Evolutionary conservation across 2,113 vertebrate genomes (phyloP).

Genomic region (Aramus guarauna): DNA sequence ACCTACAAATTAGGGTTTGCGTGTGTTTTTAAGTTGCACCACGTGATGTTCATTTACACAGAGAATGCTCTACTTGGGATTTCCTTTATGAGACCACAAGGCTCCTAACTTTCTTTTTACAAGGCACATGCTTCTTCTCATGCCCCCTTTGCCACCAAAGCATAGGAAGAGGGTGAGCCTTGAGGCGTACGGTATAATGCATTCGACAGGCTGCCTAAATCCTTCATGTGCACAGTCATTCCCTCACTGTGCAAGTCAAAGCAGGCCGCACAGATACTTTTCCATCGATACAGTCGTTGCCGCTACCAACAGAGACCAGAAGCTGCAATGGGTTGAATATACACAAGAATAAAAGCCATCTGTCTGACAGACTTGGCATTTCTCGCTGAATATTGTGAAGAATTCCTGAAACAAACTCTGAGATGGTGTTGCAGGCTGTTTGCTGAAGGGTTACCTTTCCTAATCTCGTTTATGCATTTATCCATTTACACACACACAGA

Average conservation of each 20-base stretch:
- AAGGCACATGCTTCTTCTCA: neutral
- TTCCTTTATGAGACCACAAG: neutral
- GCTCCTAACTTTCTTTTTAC: neutral
- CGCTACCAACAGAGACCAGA: neutral
- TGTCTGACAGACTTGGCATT: neutral
- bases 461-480: neutral
- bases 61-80: neutral
- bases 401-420: neutral
- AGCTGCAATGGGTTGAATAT: neutral
- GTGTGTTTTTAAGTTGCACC: neutral
- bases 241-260: neutral
- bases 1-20: neutral
- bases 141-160: neutral
- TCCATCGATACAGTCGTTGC: neutral
- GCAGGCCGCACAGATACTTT: neutral
- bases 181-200: neutral
- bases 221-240: accelerated
- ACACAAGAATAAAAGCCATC: neutral
- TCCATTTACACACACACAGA: neutral
- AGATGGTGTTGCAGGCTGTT: neutral
- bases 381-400: neutral
- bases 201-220: neutral
- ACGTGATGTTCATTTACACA: neutral
- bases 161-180: neutral
- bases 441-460: neutral